Conservation (phyloP, 2,797 vertebrate species). For the Manis javanica region DNA sequence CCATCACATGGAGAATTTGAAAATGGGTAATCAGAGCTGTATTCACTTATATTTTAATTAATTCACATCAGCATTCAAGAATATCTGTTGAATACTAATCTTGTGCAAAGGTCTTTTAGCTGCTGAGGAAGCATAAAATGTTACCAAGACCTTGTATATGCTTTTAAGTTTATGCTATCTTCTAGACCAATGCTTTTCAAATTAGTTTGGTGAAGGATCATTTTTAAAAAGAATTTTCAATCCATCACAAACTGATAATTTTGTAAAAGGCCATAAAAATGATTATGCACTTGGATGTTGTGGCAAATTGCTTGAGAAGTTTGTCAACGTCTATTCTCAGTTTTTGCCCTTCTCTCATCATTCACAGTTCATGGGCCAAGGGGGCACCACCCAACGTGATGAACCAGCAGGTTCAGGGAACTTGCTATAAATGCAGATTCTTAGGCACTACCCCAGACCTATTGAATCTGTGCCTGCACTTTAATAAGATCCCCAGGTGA, state of each 20-base stretch:
- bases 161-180: not conserved
- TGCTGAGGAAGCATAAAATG: not conserved
- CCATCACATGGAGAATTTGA: not conserved
- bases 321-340: conserved; percentile 7
- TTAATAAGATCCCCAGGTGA: not conserved
- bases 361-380: not conserved
- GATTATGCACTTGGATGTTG: not conserved
- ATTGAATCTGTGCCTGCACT: not conserved
- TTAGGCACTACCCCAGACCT: not conserved
- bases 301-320: not conserved
- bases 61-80: not conserved
- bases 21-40: not conserved
- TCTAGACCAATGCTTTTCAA: not conserved
- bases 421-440: not conserved
- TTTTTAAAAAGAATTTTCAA: not conserved
- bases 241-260: not conserved
- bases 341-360: not conserved
- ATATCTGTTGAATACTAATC: not conserved
- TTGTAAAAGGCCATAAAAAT: not conserved
- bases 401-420: not conserved
- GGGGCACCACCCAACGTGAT: too few relatives aligned
- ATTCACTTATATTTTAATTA: not conserved
- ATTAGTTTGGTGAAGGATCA: not conserved
- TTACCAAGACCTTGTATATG: not conserved
- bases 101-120: not conserved